phyloP scores from a whole-genome alignment of 2,113 vertebrate species.

The Cettia cetti region DNA sequence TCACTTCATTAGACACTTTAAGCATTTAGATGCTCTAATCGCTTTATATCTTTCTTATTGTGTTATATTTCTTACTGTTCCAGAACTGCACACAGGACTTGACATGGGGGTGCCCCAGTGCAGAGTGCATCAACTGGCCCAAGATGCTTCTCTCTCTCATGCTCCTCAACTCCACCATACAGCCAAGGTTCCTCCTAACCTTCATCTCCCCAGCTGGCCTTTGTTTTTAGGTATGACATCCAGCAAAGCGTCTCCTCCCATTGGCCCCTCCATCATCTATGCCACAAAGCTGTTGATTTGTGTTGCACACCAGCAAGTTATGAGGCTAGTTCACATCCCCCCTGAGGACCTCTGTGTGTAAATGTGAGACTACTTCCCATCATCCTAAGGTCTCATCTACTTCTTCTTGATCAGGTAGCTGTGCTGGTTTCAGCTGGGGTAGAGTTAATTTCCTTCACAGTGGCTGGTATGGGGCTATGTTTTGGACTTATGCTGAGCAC shows the following conservation, averaged over 20 bases:
- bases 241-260: neutral
- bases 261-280: rapidly evolving
- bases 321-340: neutral
- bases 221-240: neutral
- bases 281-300: neutral
- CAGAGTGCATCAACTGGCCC: neutral
- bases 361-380: neutral
- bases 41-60: neutral
- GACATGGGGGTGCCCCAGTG: rapidly evolving
- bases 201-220: neutral
- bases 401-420: neutral
- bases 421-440: neutral
- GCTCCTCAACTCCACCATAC: neutral
- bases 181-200: neutral
- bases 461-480: neutral
- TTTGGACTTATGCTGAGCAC: neutral
- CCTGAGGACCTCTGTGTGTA: neutral
- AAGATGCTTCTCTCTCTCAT: neutral
- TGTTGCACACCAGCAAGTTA: neutral
- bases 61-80: neutral
- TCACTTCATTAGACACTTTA: neutral
- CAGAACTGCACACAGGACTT: neutral
- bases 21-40: neutral
- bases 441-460: neutral
- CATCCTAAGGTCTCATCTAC: neutral